Conservation (phyloP, 2,888 invertebrate species). For the Beris morrisii region DNA sequence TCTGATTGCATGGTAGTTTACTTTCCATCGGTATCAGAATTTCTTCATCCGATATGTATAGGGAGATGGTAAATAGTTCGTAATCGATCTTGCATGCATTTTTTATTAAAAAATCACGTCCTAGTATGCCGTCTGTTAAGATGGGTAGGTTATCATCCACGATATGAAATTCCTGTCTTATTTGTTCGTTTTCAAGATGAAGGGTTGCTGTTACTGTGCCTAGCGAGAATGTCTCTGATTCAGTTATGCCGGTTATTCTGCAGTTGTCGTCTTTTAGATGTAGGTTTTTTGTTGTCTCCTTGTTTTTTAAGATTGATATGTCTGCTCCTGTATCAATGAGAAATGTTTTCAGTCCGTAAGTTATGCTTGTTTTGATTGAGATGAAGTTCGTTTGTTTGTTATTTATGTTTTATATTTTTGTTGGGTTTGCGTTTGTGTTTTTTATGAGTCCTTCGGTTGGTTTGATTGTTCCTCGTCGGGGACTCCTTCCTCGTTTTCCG, state of each 20-base stretch:
- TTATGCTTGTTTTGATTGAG: too few species aligned
- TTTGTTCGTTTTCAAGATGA: background rate
- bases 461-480: too few species aligned
- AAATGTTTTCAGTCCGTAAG: background rate
- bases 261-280: background rate
- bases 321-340: background rate
- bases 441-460: too few species aligned
- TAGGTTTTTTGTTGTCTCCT: background rate
- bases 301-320: background rate
- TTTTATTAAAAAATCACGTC: slow-evolving; percentile 14
- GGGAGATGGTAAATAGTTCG: slow-evolving; percentile 20
- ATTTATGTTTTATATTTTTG: too few species aligned
- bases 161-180: slow-evolving; percentile 5
- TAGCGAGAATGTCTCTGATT: background rate
- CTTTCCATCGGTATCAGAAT: slow-evolving; percentile 31
- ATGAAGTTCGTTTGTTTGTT: too few species aligned
- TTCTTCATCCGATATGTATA: background rate
- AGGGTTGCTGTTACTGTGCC: background rate
- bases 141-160: slow-evolving; percentile 23
- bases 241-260: background rate
- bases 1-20: slow-evolving; percentile 4
- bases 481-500: too few species aligned
- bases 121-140: slow-evolving; percentile 27
- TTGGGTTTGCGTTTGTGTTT: too few species aligned
- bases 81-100: slow-evolving; percentile 20